Evolutionary conservation across 2,888 invertebrate species (phyloP).

Genomic region (Parnassius mnemosyne): DNA sequence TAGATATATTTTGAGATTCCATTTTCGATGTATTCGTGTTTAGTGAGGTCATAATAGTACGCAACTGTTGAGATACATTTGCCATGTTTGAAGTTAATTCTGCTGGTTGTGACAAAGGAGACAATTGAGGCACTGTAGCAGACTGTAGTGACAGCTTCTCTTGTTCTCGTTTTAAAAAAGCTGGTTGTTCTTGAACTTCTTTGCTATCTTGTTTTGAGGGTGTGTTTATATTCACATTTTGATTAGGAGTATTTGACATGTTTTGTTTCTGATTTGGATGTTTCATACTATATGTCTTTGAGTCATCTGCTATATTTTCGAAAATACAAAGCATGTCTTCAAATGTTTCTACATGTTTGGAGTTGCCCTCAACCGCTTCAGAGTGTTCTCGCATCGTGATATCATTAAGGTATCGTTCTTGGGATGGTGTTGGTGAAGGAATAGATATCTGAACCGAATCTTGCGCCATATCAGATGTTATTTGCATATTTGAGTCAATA

Average conservation of each 20-base stretch:
- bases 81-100: constrained; percentile 86
- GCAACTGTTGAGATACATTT: constrained; percentile 85
- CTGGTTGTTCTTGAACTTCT: constrained; percentile 51
- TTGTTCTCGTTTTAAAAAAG: constrained; percentile 57
- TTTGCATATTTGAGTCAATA: constrained; percentile 79
- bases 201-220: constrained; percentile 48
- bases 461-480: constrained; percentile 78
- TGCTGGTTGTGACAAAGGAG: constrained; percentile 86
- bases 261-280: constrained; percentile 44
- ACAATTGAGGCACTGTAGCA: constrained; percentile 83
- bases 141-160: constrained; percentile 66
- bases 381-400: constrained; percentile 82
- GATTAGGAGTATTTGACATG: constrained; percentile 34
- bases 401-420: constrained; percentile 83
- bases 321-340: constrained; percentile 86
- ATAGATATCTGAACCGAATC: constrained; percentile 84
- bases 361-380: constrained; percentile 75
- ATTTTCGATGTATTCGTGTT: constrained; percentile 76
- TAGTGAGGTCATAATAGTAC: constrained; percentile 84
- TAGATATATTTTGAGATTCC: constrained; percentile 63
- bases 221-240: constrained; percentile 41
- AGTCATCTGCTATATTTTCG: constrained; percentile 81
- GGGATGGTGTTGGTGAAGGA: constrained; percentile 83
- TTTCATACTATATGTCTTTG: constrained; percentile 58
- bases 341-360: constrained; percentile 82